Evolutionary conservation across 2,888 invertebrate genomes (phyloP).

Genomic region (Pandemis corylana): DNA sequence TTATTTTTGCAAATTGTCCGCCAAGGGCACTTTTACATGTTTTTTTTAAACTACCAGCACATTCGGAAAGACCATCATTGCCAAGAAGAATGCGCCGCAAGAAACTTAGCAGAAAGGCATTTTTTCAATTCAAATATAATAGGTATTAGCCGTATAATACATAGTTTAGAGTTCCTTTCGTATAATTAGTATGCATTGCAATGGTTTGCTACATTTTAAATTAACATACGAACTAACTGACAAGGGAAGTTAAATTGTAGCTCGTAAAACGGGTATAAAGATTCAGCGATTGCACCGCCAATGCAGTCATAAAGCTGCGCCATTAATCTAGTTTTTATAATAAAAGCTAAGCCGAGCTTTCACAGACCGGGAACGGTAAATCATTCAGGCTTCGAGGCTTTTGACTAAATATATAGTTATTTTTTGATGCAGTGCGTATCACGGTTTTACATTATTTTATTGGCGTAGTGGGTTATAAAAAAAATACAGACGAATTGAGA

Average conservation of each 20-base stretch:
- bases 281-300: background rate
- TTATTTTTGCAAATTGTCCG: too few species aligned
- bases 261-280: background rate
- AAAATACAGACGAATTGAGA: background rate
- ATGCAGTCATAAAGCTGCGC: conserved; percentile 21
- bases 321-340: conserved; percentile 31
- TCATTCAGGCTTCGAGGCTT: conserved; percentile 28
- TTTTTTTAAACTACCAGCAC: too few species aligned
- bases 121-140: too few species aligned
- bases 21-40: too few species aligned
- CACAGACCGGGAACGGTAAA: conserved; percentile 14
- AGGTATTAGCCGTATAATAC: too few species aligned
- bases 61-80: too few species aligned
- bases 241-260: background rate
- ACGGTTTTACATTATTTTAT: background rate
- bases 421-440: conserved; percentile 19
- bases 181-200: background rate
- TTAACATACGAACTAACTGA: too few species aligned
- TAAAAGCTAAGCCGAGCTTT: conserved; percentile 25
- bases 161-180: too few species aligned
- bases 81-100: too few species aligned
- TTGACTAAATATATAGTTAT: conserved; percentile 32
- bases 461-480: background rate
- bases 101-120: too few species aligned
- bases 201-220: background rate